These are phyloP conservation scores for Elephas maximus DNA, from an alignment of 2,113 vertebrate genomes.

Conservation along the genomic window DNA sequence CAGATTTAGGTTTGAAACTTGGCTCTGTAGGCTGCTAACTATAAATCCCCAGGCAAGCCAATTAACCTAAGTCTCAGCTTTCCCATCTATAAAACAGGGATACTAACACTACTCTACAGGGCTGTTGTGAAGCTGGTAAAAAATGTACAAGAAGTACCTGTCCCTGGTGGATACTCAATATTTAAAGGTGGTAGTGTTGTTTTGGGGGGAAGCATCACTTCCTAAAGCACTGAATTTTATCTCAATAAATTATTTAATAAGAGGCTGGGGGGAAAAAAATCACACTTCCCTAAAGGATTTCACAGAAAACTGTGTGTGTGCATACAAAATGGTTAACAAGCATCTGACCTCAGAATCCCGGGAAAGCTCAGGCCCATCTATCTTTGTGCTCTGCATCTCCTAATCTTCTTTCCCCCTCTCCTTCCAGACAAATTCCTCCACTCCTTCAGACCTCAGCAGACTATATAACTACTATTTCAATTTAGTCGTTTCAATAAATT, in stretches of 20 bases:
- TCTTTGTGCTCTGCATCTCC: not conserved
- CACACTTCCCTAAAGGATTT: not conserved
- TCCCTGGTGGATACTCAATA: not conserved
- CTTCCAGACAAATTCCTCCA: slow-evolving; percentile 3
- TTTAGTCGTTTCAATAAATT: not conserved
- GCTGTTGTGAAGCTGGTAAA: not conserved
- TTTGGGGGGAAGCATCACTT: not conserved
- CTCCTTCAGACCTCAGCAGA: slow-evolving; percentile 5
- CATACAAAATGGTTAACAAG: not conserved
- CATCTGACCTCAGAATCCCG: not conserved
- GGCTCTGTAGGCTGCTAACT: not conserved
- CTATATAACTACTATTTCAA: not conserved
- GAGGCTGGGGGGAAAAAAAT: not conserved
- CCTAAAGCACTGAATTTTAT: not conserved
- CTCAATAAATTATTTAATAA: slow-evolving; percentile 28
- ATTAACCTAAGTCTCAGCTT: not conserved
- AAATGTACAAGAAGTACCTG: not conserved
- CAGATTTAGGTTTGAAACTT: not conserved
- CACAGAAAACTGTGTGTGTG: not conserved
- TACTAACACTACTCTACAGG: not conserved
- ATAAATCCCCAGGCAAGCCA: slow-evolving; percentile 31
- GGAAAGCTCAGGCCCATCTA: not conserved
- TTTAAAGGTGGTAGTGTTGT: rapidly evolving
- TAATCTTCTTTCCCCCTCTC: not conserved
- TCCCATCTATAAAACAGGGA: not conserved